phyloP scores from a whole-genome alignment of 2,888 invertebrate genomes.

The Clusia tigrina region DNA sequence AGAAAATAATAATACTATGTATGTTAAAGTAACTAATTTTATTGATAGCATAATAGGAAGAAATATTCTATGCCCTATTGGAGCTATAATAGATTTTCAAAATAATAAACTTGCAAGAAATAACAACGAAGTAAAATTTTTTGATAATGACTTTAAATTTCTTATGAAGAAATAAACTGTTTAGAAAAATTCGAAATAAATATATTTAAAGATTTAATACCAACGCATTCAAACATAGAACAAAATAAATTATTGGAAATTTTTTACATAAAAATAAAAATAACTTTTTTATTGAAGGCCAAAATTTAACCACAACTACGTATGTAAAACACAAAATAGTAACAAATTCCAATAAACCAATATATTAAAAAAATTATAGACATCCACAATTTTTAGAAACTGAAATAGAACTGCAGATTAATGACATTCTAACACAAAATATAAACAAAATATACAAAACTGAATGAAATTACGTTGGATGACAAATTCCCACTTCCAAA shows the following conservation, averaged over 20 bases:
- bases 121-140: background rate
- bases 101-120: conserved; percentile 12
- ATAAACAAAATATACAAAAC: background rate
- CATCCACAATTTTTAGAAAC: background rate
- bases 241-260: background rate
- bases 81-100: conserved; percentile 16
- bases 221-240: background rate
- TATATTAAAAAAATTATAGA: background rate
- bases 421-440: background rate
- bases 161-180: background rate
- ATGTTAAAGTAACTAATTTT: conserved; percentile 13
- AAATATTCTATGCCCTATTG: conserved; percentile 16
- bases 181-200: background rate
- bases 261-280: background rate
- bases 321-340: background rate
- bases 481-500: background rate
- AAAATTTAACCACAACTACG: background rate
- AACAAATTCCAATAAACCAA: no score
- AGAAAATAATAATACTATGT: conserved; percentile 2
- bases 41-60: conserved; percentile 15
- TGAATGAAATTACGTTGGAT: background rate
- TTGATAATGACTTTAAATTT: background rate
- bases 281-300: background rate
- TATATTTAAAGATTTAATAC: background rate
- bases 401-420: background rate